Percentiles rank a stretch among this genome's conserved stretches.
Evolutionary conservation across 2,113 vertebrate species (phyloP).

Genomic region (Azemiops feae): DNA sequence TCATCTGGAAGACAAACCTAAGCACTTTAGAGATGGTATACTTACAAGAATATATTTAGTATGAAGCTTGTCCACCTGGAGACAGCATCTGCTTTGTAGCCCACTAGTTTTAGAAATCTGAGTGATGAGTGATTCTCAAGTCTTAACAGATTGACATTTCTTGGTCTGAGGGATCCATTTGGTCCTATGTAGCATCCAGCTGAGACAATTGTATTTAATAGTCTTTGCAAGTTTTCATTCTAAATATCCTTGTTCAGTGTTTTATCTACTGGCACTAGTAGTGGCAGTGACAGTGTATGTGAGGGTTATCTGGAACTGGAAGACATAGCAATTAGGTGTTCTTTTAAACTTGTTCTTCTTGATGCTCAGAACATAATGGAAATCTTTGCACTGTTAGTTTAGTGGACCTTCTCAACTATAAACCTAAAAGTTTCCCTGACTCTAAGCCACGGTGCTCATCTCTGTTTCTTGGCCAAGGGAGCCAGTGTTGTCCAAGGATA

Average conservation of each 20-base stretch:
- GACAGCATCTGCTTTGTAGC: not conserved
- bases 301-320: not conserved
- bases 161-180: not conserved
- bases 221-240: not conserved
- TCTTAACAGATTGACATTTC: not conserved
- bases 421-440: not conserved
- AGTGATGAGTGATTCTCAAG: not conserved
- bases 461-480: not conserved
- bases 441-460: not conserved
- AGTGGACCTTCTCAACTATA: not conserved
- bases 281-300: not conserved
- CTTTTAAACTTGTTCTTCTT: not conserved
- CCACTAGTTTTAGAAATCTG: not conserved
- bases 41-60: not conserved
- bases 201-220: not conserved
- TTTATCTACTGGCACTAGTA: not conserved
- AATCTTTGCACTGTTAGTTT: not conserved
- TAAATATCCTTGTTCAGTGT: not conserved
- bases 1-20: not conserved
- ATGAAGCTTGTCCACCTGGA: not conserved
- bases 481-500: not conserved
- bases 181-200: not conserved
- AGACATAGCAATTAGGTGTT: not conserved
- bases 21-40: too few relatives aligned
- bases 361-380: not conserved